A percentile compares a stretch with the other conserved stretches of the same genome.
These are phyloP conservation scores for Sesia bembeciformis DNA, from an alignment of 2,888 invertebrate species.

Conservation along the genomic window DNA sequence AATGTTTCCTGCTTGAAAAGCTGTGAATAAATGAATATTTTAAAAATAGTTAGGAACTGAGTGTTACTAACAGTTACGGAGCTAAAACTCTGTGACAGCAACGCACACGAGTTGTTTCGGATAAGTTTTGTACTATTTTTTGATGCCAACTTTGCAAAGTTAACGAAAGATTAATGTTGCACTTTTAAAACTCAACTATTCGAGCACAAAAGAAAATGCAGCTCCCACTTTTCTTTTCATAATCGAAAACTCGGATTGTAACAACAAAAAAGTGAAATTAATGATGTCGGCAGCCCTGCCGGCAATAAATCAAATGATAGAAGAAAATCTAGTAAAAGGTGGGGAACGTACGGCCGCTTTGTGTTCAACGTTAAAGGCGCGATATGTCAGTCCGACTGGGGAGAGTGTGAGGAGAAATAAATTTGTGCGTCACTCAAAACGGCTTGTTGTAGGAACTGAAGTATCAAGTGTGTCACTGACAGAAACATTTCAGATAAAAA, in stretches of 20 bases:
- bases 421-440: background rate
- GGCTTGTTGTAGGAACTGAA: background rate
- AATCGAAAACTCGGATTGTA: background rate
- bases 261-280: conserved; percentile 10
- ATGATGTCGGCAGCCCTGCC: conserved; percentile 4
- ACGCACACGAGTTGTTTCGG: background rate
- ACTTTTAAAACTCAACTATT: background rate
- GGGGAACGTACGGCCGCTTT: background rate
- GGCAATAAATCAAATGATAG: conserved; percentile 9
- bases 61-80: too few relatives aligned
- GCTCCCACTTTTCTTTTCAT: background rate
- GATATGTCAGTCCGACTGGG: background rate
- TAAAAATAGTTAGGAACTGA: too few relatives aligned
- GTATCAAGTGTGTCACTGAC: background rate
- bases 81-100: background rate
- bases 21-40: too few relatives aligned
- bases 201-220: background rate
- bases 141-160: background rate
- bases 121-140: background rate
- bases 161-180: background rate
- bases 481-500: conserved; percentile 7
- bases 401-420: background rate
- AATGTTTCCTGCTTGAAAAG: too few relatives aligned
- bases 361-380: background rate
- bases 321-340: conserved; percentile 1